Conservation (phyloP, 1,140 invertebrate species). For the Ladona fulva region DNA sequence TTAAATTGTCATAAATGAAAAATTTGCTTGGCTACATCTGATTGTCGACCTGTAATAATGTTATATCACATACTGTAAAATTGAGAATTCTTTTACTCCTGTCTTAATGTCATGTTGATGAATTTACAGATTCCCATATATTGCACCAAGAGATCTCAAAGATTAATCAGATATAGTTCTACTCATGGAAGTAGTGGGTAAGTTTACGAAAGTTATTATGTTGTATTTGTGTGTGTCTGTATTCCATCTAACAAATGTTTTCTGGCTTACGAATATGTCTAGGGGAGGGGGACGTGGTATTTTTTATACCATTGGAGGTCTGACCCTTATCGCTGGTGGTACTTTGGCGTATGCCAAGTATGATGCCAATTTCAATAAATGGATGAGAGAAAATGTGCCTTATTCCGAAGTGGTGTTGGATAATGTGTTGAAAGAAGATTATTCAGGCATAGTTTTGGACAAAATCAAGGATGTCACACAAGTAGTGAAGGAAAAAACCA, state of each 20-base stretch:
- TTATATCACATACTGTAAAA: too few species aligned
- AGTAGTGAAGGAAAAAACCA: not conserved
- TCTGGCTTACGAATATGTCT: not conserved
- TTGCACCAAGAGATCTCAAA: not conserved
- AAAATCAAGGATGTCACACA: not conserved
- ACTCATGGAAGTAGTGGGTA: conserved; percentile 25
- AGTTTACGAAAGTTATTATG: conserved; percentile 19
- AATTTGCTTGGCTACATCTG: too few species aligned
- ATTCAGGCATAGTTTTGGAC: not conserved
- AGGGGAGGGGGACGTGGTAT: conserved; percentile 13
- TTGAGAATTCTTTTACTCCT: too few species aligned
- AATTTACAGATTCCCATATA: not conserved
- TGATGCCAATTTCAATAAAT: conserved; percentile 54
- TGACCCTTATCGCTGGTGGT: conserved; percentile 42
- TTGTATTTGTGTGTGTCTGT: too few species aligned
- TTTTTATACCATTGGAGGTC: conserved; percentile 26
- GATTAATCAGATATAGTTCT: not conserved
- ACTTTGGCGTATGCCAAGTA: conserved; percentile 52
- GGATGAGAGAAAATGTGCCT: conserved; percentile 54
- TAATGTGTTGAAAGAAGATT: conserved; percentile 55
- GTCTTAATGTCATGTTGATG: not conserved
- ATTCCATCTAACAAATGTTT: not conserved
- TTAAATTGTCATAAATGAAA: too few species aligned
- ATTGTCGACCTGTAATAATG: too few species aligned
- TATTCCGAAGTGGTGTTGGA: conserved; percentile 54